Base-by-base conservation (phyloP, 1,140 invertebrate genomes). In the Drosophila grimshawi region DNA sequence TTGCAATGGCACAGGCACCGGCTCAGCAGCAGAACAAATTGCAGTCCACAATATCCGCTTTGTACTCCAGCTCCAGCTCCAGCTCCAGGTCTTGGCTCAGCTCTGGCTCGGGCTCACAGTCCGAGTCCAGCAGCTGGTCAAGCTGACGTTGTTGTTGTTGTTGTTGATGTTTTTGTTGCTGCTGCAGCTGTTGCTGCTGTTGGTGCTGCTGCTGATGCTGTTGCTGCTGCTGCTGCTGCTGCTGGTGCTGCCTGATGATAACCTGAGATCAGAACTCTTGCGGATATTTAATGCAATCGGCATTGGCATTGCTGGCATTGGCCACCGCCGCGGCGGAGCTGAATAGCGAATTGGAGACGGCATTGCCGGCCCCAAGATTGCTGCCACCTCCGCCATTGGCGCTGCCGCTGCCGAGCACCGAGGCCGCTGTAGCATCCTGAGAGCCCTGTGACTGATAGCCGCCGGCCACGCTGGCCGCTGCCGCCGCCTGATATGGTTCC, bases 401-500 rank as follows among this genome's bases (percentile, higher is more conserved):
- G n/a, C 45, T 33, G 49, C 35, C 29, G 7, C 74, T 61, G 39
- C 57, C 57, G 55, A 35, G 57, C 63, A 37, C 61, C 55, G 41
- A 27, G 19, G 45, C 83, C 59, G 70, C 60, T 49, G 55, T 66
- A 29, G 70, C 69, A 51, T 78, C 86, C 75, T 80, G 70, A 45
- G 86, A 62, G 63, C 81, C 86, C 78, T 92, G 92, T 78, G 93
- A 91, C 91, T 92, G 90, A 77, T 92, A 92, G 70, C 90, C 83
- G 67, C 90, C 85, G 71, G 89, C 85, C 71, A 90, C 90, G 65
- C 90, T 91, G 57, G 90, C 90, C 81, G 90, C 90, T 81, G 90
- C 90, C 83, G 90, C 90, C 90, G 92, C 89, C 90, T 93, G 93
- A 93, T 93, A 93, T 92, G 90, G 92, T 92, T 93, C 92, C 90